Evolutionary conservation across 2,888 invertebrate genomes (phyloP), one percentile per base, ranked within the genome.

Genomic region (Neoascia interrupta): DNA sequence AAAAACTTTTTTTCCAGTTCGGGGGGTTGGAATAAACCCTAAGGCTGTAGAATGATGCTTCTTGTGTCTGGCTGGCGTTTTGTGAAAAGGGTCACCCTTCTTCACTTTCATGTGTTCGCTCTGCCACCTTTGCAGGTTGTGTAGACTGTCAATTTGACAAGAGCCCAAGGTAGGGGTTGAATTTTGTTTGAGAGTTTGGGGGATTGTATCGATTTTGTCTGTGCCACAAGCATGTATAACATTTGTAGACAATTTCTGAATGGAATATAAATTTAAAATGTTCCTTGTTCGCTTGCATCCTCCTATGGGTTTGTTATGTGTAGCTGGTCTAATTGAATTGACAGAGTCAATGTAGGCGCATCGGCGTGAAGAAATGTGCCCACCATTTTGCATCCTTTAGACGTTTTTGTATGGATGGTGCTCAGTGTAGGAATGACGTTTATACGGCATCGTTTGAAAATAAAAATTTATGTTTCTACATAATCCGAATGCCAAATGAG

Each of bases 261-360:
- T 60, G 58, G 45, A 34, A 49, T 26, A 36, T 53, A 53, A 34
- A 63, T 63, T 51, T 18, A 21, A 61, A 64, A 37, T 15, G 19
- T 31, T 21, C n/a, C n/a, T n/a, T n/a, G n/a, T n/a, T n/a, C n/a
- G n/a, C n/a, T n/a, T n/a, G n/a, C n/a, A n/a, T n/a, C n/a, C n/a
- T n/a, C n/a, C n/a, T n/a, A n/a, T n/a, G n/a, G 4, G 19, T 19
- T 10, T 8, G 34, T 53, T 36, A 53, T 51, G 39, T 45, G 64
- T 51, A 47, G 28, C 63, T 61, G 68, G 61, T 63, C 76, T 64
- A 56, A 70, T 58, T 76, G 75, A 51, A 76, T 61, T 75, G 74
- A 56, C 47, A 11, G 21, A 60, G 69, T 58, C 43, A 56, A 68
- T 37, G 36, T 19, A n/a, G n/a, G n/a, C n/a, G n/a, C n/a, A n/a